Evolutionary conservation across 2,888 invertebrate genomes (phyloP).

Genomic region (Pinctada fucata): DNA sequence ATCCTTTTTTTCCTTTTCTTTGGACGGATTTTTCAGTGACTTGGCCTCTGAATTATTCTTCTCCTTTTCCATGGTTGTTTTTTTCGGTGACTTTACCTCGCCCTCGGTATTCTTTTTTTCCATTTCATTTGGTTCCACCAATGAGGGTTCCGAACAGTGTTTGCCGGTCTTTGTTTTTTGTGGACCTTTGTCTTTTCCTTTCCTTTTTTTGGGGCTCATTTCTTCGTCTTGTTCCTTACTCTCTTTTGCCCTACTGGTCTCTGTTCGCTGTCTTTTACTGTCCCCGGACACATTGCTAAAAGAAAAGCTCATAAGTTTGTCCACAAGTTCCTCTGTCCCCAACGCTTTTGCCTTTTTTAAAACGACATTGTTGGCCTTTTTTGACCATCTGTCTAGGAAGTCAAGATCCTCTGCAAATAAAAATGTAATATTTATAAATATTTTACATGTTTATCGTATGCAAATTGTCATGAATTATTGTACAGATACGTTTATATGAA

Average conservation of each 20-base stretch:
- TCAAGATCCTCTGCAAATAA: conserved; percentile 6
- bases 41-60: background rate
- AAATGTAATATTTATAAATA: no score
- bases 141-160: no score
- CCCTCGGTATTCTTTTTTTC: conserved; percentile 9
- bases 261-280: background rate
- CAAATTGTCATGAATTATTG: no score
- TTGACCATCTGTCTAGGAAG: conserved; percentile 8
- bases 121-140: no score
- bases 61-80: background rate
- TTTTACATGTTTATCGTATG: no score
- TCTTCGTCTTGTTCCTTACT: conserved; percentile 12
- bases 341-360: conserved; percentile 4
- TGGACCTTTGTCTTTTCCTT: no score
- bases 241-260: conserved; percentile 7
- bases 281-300: background rate
- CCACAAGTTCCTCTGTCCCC: background rate
- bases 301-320: background rate
- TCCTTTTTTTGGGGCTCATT: conserved; percentile 8
- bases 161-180: no score
- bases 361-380: conserved; percentile 1
- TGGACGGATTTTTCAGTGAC: background rate
- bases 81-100: background rate
- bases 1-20: background rate
- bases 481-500: no score